phyloP scores from a whole-genome alignment of 2,797 vertebrate genomes.

The Acridotheres tristis region DNA sequence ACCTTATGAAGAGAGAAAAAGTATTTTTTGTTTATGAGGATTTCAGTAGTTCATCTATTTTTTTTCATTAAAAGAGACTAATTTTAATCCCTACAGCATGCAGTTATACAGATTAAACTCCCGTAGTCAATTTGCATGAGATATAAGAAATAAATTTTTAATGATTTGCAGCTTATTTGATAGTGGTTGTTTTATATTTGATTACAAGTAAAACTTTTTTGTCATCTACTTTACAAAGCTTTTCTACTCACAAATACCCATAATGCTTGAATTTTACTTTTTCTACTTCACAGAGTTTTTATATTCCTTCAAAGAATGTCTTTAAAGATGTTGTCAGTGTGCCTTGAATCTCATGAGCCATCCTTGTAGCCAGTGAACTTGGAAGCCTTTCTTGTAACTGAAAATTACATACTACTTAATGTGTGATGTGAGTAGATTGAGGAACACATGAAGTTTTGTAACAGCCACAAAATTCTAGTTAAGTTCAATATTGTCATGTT shows the following conservation, averaged over 20 bases:
- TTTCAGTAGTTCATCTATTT: background rate
- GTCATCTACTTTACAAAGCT: background rate
- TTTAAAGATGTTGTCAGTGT: background rate
- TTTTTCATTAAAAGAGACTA: background rate
- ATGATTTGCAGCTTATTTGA: conserved; percentile 3
- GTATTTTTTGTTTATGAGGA: background rate
- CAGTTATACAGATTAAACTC: background rate
- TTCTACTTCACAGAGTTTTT: background rate
- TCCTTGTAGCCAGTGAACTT: background rate
- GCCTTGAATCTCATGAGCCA: background rate
- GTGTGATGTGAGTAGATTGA: background rate
- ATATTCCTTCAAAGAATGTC: background rate
- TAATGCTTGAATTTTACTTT: background rate
- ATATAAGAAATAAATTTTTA: background rate
- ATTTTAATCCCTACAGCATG: background rate
- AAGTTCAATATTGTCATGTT: background rate
- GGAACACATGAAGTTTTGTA: background rate
- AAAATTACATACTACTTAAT: background rate
- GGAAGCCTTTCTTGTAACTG: background rate
- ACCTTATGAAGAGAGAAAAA: background rate
- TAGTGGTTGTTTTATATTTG: background rate
- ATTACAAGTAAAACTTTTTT: background rate
- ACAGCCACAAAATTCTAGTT: background rate
- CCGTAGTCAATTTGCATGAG: background rate
- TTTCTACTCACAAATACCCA: background rate